Conservation (phyloP, 2,888 invertebrate genomes). For the Habroteleia sp. region DNA sequence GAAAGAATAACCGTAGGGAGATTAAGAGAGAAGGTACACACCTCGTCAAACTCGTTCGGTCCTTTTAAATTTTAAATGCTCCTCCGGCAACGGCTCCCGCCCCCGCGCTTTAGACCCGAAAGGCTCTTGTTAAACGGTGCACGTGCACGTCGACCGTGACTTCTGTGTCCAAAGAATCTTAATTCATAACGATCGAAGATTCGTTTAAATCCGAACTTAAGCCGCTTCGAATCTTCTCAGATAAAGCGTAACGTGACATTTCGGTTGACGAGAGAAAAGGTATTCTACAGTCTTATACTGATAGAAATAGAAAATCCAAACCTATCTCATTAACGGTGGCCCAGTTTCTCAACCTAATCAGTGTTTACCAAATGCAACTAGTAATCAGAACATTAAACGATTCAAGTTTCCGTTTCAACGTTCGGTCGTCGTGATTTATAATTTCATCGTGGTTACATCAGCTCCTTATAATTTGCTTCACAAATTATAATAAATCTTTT, state of each 20-base stretch:
- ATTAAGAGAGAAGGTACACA: conserved; percentile 11
- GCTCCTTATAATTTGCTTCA: too few species aligned
- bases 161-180: conserved; percentile 25
- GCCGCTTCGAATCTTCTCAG: conserved; percentile 1
- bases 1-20: conserved; percentile 13
- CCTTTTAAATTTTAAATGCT: conserved; percentile 63
- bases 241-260: conserved; percentile 5
- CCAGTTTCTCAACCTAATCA: too few species aligned
- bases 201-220: conserved; percentile 15
- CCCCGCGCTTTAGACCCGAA: conserved; percentile 26
- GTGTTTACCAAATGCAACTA: too few species aligned
- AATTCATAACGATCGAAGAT: conserved; percentile 42
- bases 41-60: conserved; percentile 58
- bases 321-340: too few species aligned
- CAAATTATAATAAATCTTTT: too few species aligned
- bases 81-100: conserved; percentile 19
- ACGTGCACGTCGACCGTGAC: conserved; percentile 44
- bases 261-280: too few species aligned
- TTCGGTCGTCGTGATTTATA: too few species aligned
- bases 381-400: too few species aligned
- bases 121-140: conserved; percentile 30
- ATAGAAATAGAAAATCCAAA: too few species aligned
- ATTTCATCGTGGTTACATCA: too few species aligned
- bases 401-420: too few species aligned
- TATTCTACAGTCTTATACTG: too few species aligned